phyloP scores from a whole-genome alignment of 2,797 vertebrate species.

The Dipus sagitta region DNA sequence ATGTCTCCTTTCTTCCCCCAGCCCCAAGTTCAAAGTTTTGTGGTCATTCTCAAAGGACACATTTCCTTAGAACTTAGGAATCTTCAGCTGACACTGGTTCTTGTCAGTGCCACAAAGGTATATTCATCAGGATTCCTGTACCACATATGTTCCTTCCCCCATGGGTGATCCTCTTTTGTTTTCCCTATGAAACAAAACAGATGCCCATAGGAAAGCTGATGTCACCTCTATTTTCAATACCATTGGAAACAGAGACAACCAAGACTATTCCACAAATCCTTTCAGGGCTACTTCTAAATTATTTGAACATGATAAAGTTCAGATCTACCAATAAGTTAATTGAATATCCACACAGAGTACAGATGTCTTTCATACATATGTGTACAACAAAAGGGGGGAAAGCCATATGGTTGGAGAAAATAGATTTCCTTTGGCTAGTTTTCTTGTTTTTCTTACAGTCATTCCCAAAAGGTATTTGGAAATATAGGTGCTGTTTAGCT shows the following conservation, averaged over 20 bases:
- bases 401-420: background rate
- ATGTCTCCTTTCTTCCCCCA: background rate
- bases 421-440: conserved; percentile 49
- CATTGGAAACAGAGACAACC: conserved; percentile 57
- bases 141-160: background rate
- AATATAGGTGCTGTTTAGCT: background rate
- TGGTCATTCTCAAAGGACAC: background rate
- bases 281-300: conserved; percentile 65
- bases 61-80: background rate
- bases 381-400: too few species aligned
- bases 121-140: conserved; percentile 22
- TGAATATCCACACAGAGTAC: conserved; percentile 32
- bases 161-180: background rate
- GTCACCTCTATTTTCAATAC: conserved; percentile 70
- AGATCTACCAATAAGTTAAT: conserved; percentile 53
- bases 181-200: conserved; percentile 64
- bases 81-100: conserved; percentile 31
- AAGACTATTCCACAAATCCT: conserved; percentile 54
- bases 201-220: conserved; percentile 42
- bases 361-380: background rate
- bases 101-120: conserved; percentile 36
- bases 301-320: conserved; percentile 64
- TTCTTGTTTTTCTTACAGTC: conserved; percentile 48
- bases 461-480: background rate
- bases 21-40: conserved; percentile 62